Evolutionary conservation across 2,888 invertebrate genomes (phyloP), one percentile per base, ranked within the genome.

Genomic region (Willowsia nigromaculata): DNA sequence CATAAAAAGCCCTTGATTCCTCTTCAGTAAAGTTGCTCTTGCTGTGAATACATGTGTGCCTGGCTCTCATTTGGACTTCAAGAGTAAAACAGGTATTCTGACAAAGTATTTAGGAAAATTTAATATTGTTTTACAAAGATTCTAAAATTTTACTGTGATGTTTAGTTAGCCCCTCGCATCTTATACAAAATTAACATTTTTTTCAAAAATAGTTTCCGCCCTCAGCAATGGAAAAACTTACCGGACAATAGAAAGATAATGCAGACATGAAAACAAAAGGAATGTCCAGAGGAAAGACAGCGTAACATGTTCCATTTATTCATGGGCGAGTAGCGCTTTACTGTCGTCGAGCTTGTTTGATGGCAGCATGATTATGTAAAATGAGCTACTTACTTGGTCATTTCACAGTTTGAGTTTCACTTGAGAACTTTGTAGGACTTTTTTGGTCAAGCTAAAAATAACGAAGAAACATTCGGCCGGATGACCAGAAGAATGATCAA

Each of bases 401-500:
- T 86, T 86, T 86, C 78, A 78, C 85, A 86, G 85, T 78, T 78
- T 78, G 76, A 85, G 25, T n/a, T n/a, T 37, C 22, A 85, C 74
- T 74, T 74, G 9, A 37, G 9, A 37, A 37, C 18, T 6, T 18
- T 53, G n/a, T 18, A 50, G n/a, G n/a, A n/a, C n/a, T 53, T 53
- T 53, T 18, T 76, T 30, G 27, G 50, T 47, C n/a, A 37, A 1
- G 0, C 18, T 6, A 11, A 76, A 50, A 50, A 27, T 11, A 50
- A 27, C 25, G 4, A 9, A 37, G 37, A 37, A 37, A 37, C 37
- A 9, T 37, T 9, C 37, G 9, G 37, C 37, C 37, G 37, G 37
- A 9, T 37, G 9, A 37, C 9, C 37, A 37, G 37, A 9, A 37
- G 37, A 9, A 37, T 37, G 37, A n/a, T n/a, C n/a, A n/a, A n/a